These are phyloP conservation scores for Thoracochromis brauschi DNA, from an alignment of 2,113 vertebrate species.

Conservation along the genomic window DNA sequence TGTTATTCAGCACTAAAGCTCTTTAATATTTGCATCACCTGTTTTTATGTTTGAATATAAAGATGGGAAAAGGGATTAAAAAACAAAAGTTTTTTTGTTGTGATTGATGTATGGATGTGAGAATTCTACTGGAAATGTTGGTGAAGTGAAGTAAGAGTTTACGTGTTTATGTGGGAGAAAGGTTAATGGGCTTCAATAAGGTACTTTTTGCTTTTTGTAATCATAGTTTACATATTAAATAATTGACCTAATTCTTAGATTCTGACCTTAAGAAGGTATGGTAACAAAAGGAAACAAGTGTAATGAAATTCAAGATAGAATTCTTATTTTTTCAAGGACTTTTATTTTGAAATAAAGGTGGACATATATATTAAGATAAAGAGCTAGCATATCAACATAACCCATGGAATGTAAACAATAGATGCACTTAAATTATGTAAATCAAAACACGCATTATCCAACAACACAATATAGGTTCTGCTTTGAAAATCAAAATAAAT, in stretches of 20 bases:
- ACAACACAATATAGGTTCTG: slow-evolving; percentile 59
- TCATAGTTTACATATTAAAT: background rate
- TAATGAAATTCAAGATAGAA: background rate
- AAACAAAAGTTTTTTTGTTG: background rate
- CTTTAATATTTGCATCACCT: background rate
- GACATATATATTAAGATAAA: slow-evolving; percentile 74
- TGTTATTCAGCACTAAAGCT: background rate
- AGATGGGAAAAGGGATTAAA: background rate
- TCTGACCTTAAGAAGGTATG: background rate
- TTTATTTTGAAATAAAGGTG: slow-evolving; percentile 70
- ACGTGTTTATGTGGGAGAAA: too few species aligned
- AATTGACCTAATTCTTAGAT: background rate
- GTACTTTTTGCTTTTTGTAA: background rate
- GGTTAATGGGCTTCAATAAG: background rate
- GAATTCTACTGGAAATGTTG: background rate
- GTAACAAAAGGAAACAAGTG: background rate
- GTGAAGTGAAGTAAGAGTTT: background rate
- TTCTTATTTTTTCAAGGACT: slow-evolving; percentile 6
- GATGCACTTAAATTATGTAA: slow-evolving; percentile 70
- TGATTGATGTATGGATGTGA: accelerated
- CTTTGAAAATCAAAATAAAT: slow-evolving; percentile 72
- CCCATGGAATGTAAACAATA: slow-evolving; percentile 71
- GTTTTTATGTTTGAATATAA: background rate
- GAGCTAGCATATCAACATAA: slow-evolving; percentile 46
- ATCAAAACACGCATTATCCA: slow-evolving; percentile 48